Evolutionary conservation across 2,113 vertebrate genomes (phyloP).

Genomic region (Callionymus lyra): DNA sequence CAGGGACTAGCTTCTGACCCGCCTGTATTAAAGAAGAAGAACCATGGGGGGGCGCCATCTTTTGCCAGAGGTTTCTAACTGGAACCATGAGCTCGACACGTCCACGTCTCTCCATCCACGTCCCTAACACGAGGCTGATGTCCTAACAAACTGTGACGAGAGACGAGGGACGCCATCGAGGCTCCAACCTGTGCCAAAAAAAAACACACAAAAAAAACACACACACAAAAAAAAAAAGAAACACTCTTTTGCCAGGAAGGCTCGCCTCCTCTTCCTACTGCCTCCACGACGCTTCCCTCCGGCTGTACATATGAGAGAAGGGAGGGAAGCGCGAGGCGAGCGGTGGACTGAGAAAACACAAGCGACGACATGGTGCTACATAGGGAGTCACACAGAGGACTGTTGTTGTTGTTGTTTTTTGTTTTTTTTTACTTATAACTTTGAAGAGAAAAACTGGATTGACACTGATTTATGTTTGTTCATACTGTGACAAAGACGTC

Average conservation of each 20-base stretch:
- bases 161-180: constrained; percentile 15
- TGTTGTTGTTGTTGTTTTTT: no score
- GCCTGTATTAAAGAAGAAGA: constrained; percentile 30
- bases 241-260: constrained; percentile 15
- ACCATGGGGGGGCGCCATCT: constrained; percentile 53
- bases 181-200: constrained; percentile 54
- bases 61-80: constrained; percentile 27
- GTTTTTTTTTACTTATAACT: no score
- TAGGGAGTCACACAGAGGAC: no score
- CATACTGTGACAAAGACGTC: constrained; percentile 48
- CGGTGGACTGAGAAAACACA: no score
- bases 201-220: no score
- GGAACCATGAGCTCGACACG: constrained; percentile 31
- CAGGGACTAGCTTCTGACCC: no score
- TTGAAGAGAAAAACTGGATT: no score
- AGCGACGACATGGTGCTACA: no score
- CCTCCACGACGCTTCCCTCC: constrained; percentile 19
- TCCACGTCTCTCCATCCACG: constrained; percentile 8
- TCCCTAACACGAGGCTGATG: no score
- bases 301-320: no score
- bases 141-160: constrained; percentile 12
- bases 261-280: constrained; percentile 36
- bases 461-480: constrained; percentile 14
- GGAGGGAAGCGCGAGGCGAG: no score
- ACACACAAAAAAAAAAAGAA: no score